Base-by-base conservation (phyloP, 2,113 vertebrate species). In the Xenopus laevis region DNA sequence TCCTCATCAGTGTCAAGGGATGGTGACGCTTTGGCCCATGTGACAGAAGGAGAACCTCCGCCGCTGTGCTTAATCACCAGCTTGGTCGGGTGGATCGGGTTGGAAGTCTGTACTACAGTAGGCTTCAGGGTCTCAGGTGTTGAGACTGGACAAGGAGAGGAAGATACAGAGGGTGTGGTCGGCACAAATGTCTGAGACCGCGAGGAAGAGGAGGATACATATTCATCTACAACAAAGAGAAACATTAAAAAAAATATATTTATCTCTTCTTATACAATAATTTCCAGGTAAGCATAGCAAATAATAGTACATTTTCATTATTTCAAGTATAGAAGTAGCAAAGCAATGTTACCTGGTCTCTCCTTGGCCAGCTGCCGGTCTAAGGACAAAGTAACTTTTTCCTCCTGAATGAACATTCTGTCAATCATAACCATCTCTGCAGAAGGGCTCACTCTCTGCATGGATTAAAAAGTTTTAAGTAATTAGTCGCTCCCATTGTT, bases 391-490 rank as follows among this genome's bases (percentile, higher is more conserved):
- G 91, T 92, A 7, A 95, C 84, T 80, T 98, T 98, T 75, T 98
- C 96, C 74, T 98, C 95, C 83, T 98, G 95, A 65, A 97, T 98
- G 79, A 98, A 98, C 94, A 98, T 98, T 23, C 95, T 84, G 84
- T 98, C 94, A 7, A 98, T 98, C 96, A 98, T 98, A 66, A 98
- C 96, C 96, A 98, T 98, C 87, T 98, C 96, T 0, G 95, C 95
- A 0, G 95, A 98, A 15, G 96, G 96, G 46, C 95, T 96, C 67
- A 94, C 89, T 79, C 96, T 89, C 94, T 98, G 89, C 66, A 65
- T 30, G 76, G 78, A 40, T 40, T 40, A 40, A 40, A 71, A 73
- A 63, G 5, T 4, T 2, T 16, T 13, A 12, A 50, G 15, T 16
- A 80, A 67, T 55, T 63, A 79, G 55, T 60, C 33, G 33, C 1